Evolutionary conservation across 2,113 vertebrate genomes (phyloP), one percentile per base, ranked within the genome.

Genomic region (Centrocercus urophasianus): DNA sequence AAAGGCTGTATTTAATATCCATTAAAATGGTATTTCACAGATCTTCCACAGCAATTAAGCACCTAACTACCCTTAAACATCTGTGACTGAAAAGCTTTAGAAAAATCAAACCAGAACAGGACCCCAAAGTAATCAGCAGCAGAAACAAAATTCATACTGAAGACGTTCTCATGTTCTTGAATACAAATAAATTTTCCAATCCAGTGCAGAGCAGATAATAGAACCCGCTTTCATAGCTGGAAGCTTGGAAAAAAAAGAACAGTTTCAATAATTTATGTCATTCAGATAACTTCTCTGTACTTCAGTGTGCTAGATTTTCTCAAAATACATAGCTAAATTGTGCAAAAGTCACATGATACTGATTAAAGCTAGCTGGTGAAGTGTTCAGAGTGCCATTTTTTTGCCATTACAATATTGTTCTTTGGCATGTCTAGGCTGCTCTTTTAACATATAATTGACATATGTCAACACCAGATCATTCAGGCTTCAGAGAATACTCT

Each of bases 11-110:
- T 92, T 86, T 90, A 82, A 34, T 83, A 43, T 36, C 17, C 61
- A 5, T 95, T 45, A 47, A 13, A 50, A 10, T 17, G 48, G 3
- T 42, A 74, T 91, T 85, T 83, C 70, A 77, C 57, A 86, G 22
- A 71, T 80, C 32, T 93, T 89, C 38, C 63, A 65, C 20, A 80
- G 28, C 25, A 92, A 64, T 95, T 92, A 95, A 74, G 30, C 32
- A 63, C 24, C 28, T 81, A 90, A 74, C 13, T 56, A 60, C 9
- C 17, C 13, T 81, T 75, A 92, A 88, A 75, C 2, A 67, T 64
- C 5, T 17, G 12, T 2, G 0, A 14, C 22, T 83, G 50, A 67
- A 92, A 92, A 87, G n/a, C 45, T 40, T 70, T n/a, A 60, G 42
- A 60, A 85, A 85, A 88, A 56, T 40, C 1, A 59, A 82, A 76